Evolutionary conservation across 2,113 vertebrate species (phyloP), one percentile per base, ranked within the genome.

Genomic region (Lophotis ruficrista): DNA sequence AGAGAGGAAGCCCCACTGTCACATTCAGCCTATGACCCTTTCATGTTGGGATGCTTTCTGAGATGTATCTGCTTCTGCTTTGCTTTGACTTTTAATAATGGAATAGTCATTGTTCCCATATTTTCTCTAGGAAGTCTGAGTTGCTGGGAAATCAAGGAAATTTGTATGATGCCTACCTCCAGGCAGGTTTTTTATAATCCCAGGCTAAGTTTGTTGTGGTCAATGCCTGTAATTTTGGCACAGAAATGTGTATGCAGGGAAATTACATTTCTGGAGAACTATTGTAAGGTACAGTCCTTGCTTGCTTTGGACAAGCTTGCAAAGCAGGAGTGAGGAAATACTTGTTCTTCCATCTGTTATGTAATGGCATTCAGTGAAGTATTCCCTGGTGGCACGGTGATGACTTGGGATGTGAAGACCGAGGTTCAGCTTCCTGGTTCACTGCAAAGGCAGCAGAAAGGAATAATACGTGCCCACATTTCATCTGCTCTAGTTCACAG

Each of bases 401-500:
- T 50, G 51, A n/a, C 64, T 66, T 68, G 43, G 75, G 82, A 80
- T 0, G 0, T 37, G 66, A 86, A 86, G 79, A 86, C 72, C 64
- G 48, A 77, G 48, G 83, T 83, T 96, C 80, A 83, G 51, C 38
- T 92, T 76, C 69, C 53, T 41, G 43, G 61, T 79, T 94, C 90
- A 82, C 72, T 89, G 90, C 65, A 89, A 79, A 91, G 38, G 89
- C 77, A 87, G 69, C 68, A 92, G 87, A 84, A 68, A 91, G n/a
- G 71, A 90, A 62, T 87, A 88, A 68, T 54, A 22, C 11, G 38
- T 71, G 64, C 33, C 81, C 30, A 23, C 64, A 91, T 93, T 94
- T 96, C 65, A 66, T 87, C 77, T 94, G 93, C 89, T 96, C 65
- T 21, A 79, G 91, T 89, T 97, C 13, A 6, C 87, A 95, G 73